Evolutionary conservation across 1,140 invertebrate species (phyloP).

Genomic region (Drosophila obscura): DNA sequence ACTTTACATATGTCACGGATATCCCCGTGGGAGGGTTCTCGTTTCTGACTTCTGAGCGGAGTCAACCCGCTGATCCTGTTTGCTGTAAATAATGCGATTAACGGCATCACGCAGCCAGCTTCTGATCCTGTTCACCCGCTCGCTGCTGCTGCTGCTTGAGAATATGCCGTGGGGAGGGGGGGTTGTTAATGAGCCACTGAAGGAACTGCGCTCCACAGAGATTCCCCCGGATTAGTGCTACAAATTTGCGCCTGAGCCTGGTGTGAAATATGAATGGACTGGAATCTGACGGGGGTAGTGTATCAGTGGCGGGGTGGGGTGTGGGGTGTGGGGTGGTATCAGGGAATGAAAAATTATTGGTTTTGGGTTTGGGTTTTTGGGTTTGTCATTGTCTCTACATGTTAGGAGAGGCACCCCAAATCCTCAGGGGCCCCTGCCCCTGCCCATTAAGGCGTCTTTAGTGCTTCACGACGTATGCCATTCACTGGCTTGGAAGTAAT

Average conservation of each 20-base stretch:
- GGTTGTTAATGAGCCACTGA: slow-evolving; percentile 67
- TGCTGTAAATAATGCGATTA: slow-evolving; percentile 84
- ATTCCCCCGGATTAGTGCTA: slow-evolving; percentile 64
- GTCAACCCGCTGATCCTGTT: slow-evolving; percentile 82
- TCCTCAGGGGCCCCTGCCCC: neutral
- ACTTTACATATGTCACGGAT: slow-evolving; percentile 84
- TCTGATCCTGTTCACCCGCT: slow-evolving; percentile 28
- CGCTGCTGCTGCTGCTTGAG: neutral
- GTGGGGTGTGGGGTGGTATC: neutral
- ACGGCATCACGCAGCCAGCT: slow-evolving; percentile 74
- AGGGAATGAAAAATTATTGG: slow-evolving; percentile 61
- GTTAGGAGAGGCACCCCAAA: too few species aligned
- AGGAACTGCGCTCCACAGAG: slow-evolving; percentile 47
- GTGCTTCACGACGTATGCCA: slow-evolving; percentile 66
- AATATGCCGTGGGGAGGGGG: neutral
- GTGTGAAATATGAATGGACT: slow-evolving; percentile 58
- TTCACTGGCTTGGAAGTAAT: slow-evolving; percentile 83
- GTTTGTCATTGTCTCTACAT: slow-evolving; percentile 57
- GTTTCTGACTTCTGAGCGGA: slow-evolving; percentile 68
- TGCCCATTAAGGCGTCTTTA: slow-evolving; percentile 80
- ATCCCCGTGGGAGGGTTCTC: slow-evolving; percentile 83
- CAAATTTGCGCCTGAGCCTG: slow-evolving; percentile 75
- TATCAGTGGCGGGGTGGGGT: neutral
- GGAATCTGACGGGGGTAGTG: neutral
- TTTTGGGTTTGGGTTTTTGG: slow-evolving; percentile 38